phyloP scores from a whole-genome alignment of 2,113 vertebrate species.

The Plecturocebus donacophilus region DNA sequence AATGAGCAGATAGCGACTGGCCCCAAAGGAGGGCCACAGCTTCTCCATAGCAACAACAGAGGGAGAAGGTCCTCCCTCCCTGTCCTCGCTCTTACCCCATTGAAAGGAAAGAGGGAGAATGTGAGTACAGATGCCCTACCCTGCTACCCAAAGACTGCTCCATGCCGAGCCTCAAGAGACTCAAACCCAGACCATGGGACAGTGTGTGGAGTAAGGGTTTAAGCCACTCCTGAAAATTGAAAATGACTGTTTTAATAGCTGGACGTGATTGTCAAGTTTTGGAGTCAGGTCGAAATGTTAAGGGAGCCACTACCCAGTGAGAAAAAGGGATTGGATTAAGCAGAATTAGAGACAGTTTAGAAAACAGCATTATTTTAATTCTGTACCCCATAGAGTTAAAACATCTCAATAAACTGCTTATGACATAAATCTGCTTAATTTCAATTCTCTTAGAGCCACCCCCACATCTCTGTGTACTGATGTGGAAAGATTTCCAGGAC shows the following conservation, averaged over 20 bases:
- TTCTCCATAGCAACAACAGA: neutral
- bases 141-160: neutral
- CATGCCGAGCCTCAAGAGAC: neutral
- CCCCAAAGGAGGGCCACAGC: neutral
- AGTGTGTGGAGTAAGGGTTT: neutral
- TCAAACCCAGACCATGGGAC: neutral
- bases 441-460: neutral
- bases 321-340: neutral
- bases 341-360: neutral
- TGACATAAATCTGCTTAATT: neutral
- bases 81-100: neutral
- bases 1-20: neutral
- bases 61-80: neutral
- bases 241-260: neutral
- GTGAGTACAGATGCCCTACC: neutral
- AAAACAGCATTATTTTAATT: neutral
- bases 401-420: neutral
- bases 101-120: neutral
- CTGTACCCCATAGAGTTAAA: neutral
- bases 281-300: neutral
- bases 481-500: neutral
- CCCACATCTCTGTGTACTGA: neutral
- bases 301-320: neutral
- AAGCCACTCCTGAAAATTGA: neutral
- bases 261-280: neutral